Conservation (phyloP, 2,888 invertebrate species). For the Calameuta idolon region DNA sequence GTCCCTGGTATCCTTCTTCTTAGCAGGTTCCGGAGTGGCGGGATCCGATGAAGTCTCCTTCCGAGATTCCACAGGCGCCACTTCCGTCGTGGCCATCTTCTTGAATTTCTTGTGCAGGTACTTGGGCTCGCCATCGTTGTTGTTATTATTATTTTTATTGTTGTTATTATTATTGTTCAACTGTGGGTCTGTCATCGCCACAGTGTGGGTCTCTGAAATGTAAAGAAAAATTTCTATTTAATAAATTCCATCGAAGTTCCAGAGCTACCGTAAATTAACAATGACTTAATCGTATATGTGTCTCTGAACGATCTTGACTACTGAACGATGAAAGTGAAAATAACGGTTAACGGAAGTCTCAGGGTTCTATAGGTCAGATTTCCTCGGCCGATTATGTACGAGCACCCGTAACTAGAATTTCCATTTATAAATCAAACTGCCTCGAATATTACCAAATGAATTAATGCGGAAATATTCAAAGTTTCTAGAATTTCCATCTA, state of each 20-base stretch:
- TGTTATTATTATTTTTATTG: conserved; percentile 46
- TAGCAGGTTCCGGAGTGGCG: conserved; percentile 33
- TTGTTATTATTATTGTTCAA: conserved; percentile 49
- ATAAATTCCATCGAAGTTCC: background rate
- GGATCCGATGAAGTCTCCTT: conserved; percentile 40
- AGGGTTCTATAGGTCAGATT: conserved; percentile 47
- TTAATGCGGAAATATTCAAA: background rate
- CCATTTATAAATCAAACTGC: conserved; percentile 28
- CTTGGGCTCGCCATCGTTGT: conserved; percentile 72
- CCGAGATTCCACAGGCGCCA: conserved; percentile 53
- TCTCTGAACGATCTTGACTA: background rate
- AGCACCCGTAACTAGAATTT: conserved; percentile 28
- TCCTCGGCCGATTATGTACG: conserved; percentile 34
- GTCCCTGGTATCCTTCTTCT: conserved; percentile 33
- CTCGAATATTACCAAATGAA: background rate
- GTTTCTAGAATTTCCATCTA: background rate
- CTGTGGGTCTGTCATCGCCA: conserved; percentile 65
- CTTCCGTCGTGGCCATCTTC: conserved; percentile 78
- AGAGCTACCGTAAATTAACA: background rate
- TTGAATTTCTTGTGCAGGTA: conserved; percentile 95
- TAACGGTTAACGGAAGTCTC: background rate
- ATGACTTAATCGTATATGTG: background rate
- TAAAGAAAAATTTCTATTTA: background rate
- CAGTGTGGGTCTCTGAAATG: conserved; percentile 54
- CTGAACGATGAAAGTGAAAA: background rate